Conservation (phyloP, 1,140 invertebrate genomes). For the Macrotrachela quadricornifera region DNA sequence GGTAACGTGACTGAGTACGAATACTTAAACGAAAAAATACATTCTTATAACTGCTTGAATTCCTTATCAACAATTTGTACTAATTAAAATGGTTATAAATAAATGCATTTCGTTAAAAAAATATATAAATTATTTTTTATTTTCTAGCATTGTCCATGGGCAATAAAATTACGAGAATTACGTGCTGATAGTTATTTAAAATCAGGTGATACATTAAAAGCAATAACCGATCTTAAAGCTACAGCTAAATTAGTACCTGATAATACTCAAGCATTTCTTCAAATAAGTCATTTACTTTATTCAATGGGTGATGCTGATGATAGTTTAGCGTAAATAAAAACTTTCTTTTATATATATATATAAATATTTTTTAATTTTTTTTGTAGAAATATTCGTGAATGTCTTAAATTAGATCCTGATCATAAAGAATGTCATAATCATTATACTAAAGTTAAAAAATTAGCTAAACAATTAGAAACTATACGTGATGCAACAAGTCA, state of each 20-base stretch:
- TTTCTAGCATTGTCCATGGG: constrained; percentile 51
- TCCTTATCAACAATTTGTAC: too few species aligned
- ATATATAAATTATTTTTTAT: too few species aligned
- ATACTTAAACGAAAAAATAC: too few species aligned
- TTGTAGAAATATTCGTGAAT: constrained; percentile 69
- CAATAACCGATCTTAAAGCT: constrained; percentile 67
- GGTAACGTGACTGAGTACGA: too few species aligned
- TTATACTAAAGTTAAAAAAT: constrained; percentile 87
- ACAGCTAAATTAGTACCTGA: constrained; percentile 71
- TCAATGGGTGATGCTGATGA: constrained; percentile 70
- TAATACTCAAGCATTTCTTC: constrained; percentile 65
- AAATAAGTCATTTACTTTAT: constrained; percentile 63
- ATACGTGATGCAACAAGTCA: constrained; percentile 47
- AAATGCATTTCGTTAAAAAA: too few species aligned
- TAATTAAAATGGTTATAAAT: too few species aligned
- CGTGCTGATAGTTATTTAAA: constrained; percentile 60
- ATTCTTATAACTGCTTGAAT: too few species aligned
- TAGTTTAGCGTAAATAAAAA: constrained; percentile 49
- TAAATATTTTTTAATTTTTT: constrained; percentile 4
- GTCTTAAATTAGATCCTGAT: constrained; percentile 88
- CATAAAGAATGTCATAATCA: constrained; percentile 84
- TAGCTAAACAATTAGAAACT: constrained; percentile 61
- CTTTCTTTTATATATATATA: background rate
- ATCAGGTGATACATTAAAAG: constrained; percentile 56
- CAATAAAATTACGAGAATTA: constrained; percentile 54